Evolutionary conservation across 2,888 invertebrate genomes (phyloP), one percentile per base, ranked within the genome.

Genomic region (Hypolimnas misippus): DNA sequence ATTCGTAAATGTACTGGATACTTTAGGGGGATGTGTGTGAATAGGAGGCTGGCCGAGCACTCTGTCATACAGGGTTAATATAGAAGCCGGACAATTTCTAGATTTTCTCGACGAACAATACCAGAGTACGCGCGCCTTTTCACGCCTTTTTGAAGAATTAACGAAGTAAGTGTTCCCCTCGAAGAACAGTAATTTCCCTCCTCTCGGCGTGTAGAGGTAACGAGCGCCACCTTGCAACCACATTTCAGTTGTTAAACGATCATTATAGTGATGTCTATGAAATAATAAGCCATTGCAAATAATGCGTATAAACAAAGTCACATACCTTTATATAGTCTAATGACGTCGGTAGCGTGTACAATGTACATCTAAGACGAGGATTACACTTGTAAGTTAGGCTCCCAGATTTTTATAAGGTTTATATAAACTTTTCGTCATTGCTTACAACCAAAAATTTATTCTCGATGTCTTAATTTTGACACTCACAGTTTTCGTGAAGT

Each of bases 21-120:
- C 70, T 71, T 84, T 86, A 6, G 86, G 84, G 21, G 83, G 84
- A 52, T 86, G 87, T 0, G 86, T 81, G 65, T 86, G 85, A 2
- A 76, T 65, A 10, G 85, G 82, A 2, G 83, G 71, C 56, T 78
- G 77, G 2, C 81, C 82, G 38, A 86, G 70, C 25, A 88, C 78
- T 19, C 70, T 73, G 67, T 81, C 81, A 66, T 83, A 77, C 58
- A 80, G 70, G 5, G 83, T 86, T 54, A 84, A 74, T 31, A 87
- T 68, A 1, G 84, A 83, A 12, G 85, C 86, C 3, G 76, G 78
- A 68, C 87, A 88, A 64, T 76, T 78, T 21, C 77, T 77, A 8
- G 84, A 84, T 67, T 81, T 85, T 60, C 86, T 74, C n/a, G 82
- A 83, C 1, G 86, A 87, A 66, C 86, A 85, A 74, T 83, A 86